Base-by-base conservation (phyloP, 2,888 invertebrate species). In the Chymomyza amoena region DNA sequence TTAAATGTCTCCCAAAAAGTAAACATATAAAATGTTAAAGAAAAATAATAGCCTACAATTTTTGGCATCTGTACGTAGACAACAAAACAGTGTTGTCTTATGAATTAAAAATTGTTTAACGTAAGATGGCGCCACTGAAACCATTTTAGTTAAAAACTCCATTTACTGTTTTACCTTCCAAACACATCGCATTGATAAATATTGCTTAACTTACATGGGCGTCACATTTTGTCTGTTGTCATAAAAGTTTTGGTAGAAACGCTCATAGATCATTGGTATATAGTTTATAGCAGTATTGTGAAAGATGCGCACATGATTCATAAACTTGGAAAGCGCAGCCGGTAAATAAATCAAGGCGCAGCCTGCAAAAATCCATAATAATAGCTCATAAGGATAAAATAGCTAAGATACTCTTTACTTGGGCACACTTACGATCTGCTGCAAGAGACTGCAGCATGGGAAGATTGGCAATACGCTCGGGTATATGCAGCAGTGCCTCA, bases 261-360 rank as follows among this genome's bases (percentile, higher is more conserved):
- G 88, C 69, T 91, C 91, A 69, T 91, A 92, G 32, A 89, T 77
- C 80, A 91, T 89, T 50, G 92, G 92, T 76, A 92, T 90, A 76
- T 92, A 91, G 39, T 91, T 91, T 51, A 92, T 84, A 57, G 87
- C 79, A 51, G 89, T 84, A 77, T 92, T 92, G 76, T 91, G 91
- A 75, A 92, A 92, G 70, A 92, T 90, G 69, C 91, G 89, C 66
- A 91, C 86, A 69, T 90, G 89, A 72, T 88, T 90, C 52, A 92
- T 76, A 57, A 90, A 90, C 76, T 90, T 89, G 25, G 91, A 89
- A 70, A 92, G 83, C 2, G 91, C 88, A 57, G 89, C 89, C 57
- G 92, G 92, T 45, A 92, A 76, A 75, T 91, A 91, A 15, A 91
- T 64, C 59, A 92, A 83, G 52, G 89, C 78, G 67, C 92, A 92